Evolutionary conservation across 30 jellyfish, hydroid and myxozoan species (phyloP), one percentile per base, ranked within the genome.

Genomic region (Aurelia aurita): DNA sequence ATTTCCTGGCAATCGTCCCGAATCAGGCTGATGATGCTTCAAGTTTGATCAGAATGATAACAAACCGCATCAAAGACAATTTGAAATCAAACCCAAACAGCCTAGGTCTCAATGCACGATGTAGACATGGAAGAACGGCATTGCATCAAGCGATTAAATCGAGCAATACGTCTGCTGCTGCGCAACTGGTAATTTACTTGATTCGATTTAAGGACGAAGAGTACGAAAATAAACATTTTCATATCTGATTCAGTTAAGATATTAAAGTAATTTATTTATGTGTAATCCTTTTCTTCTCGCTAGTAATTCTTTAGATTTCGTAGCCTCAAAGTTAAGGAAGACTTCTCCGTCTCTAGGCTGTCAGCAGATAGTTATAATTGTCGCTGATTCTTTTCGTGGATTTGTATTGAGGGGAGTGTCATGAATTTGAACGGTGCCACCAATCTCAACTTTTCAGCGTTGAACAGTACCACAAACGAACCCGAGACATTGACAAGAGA

Each of bases 91-190:
- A 39, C 51, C 51, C 51, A 39, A 39, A 7, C 2, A 9, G 2
- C 51, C 13, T 4, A 39, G 16, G 51, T 14, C 9, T 83, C 25
- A 39, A 85, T 63, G 70, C 57, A 45, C 39, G 60, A 49, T 87
- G 82, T 68, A 39, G 89, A 72, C 82, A 85, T 63, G 83, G 89
- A 32, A 54, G 95, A 18, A 58, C 88, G 28, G 67, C 95, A 16
- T 51, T 85, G 8, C 95, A 85, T 46, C 46, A 29, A 23, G 85
- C 87, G 21, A 72, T 72, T 69, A 43, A 22, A 46, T 12, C 26
- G 1, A 22, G 43, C 20, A 72, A 72, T 31, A 0, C 14, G 0
- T 28, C 21, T 16, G 72, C 84, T 25, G 84, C 65, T 25, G 47
- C 46, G 3, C 51, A 18, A 3, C 22, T 72, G 70, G 84, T 72